A percentile compares a stretch with the other conserved stretches of the same genome.
Conservation (phyloP, 2,113 vertebrate species). For the Nipponia nippon region DNA sequence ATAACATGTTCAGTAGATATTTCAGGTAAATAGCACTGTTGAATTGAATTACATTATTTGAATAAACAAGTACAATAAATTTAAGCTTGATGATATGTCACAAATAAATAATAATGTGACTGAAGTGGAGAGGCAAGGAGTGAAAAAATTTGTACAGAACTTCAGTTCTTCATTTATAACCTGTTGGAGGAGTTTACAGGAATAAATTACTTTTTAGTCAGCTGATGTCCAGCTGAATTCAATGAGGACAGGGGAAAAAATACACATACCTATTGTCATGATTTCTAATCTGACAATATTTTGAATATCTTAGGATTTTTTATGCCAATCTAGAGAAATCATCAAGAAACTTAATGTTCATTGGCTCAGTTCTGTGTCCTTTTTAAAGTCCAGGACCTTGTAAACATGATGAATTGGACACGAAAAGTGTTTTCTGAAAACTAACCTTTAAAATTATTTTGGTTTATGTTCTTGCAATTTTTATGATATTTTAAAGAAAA, state of each 20-base stretch:
- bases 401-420: neutral
- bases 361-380: neutral
- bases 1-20: neutral
- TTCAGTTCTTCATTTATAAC: neutral
- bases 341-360: neutral
- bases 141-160: neutral
- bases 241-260: neutral
- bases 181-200: neutral
- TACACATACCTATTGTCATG: too few relatives aligned
- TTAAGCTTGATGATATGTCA: neutral
- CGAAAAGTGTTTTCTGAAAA: neutral
- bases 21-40: neutral
- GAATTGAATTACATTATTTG: neutral
- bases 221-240: neutral
- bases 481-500: neutral
- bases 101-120: neutral
- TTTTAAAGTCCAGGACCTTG: neutral
- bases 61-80: neutral
- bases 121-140: neutral
- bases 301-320: neutral
- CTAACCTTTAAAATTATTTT: neutral
- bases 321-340: neutral
- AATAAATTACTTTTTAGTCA: neutral
- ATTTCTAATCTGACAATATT: neutral
- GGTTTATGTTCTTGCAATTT: neutral